Base-by-base conservation (phyloP, 2,888 invertebrate species). In the Rambutsinella grinnellia region DNA sequence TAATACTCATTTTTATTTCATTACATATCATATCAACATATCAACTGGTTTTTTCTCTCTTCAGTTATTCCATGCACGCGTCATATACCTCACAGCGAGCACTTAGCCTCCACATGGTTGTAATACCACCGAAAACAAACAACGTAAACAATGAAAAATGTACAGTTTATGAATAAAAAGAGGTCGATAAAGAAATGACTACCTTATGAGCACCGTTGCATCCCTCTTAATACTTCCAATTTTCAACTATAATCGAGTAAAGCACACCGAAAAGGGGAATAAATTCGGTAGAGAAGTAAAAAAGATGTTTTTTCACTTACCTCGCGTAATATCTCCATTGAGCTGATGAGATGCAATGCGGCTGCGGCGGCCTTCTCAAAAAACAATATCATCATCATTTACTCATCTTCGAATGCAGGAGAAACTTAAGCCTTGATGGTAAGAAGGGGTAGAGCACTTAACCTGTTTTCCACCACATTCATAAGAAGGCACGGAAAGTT, bases 361-460 rank as follows among this genome's bases (percentile, higher is more conserved):
- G 36, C 36, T 36, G 36, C 36, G 36, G 36, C 36, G 36, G 36
- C 36, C 36, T 36, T 36, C 36, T 36, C 36, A 36, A 5, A 8
- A 36, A 36, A 36, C 36, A 36, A 36, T 36, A 36, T 8, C 36
- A 36, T 36, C 36, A 36, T 36, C 36, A 36, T 36, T 13, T 8
- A 13, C 36, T n/a, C n/a, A n/a, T n/a, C n/a, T n/a, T n/a, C n/a
- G n/a, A 36, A 13, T 13, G 36, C 36, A 36, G 36, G 6, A 36
- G 36, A 36, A 36, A 36, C 36, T 36, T 36, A 36, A 36, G 36
- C 36, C 36, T 36, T 36, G 36, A 36, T 36, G 36, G 36, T 8
- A 36, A 36, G 13, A 36, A 36, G 36, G 36, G 13, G 13, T 36
- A 57, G 57, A 57, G 36, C 57, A 57, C 57, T 57, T 57, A 57